A percentile compares a stretch with the other conserved stretches of the same genome.
These are phyloP conservation scores for Augochlora pura DNA, from an alignment of 1,140 invertebrate species.

Conservation along the genomic window DNA sequence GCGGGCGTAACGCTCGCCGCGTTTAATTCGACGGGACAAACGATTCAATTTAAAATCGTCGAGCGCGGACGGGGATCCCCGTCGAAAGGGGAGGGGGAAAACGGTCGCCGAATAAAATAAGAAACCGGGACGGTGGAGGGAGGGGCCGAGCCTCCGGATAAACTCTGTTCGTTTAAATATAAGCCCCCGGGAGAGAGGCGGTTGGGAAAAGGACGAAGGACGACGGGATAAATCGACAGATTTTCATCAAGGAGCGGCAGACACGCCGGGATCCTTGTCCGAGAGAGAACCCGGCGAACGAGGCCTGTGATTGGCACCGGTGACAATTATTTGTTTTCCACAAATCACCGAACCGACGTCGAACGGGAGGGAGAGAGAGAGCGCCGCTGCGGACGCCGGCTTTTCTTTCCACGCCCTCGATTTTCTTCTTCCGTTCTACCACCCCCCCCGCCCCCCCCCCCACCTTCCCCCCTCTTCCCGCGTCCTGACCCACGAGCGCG, in stretches of 20 bases:
- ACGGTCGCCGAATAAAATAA: no score
- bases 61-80: conserved; percentile 8
- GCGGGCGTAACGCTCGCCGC: background rate
- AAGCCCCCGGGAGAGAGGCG: conserved; percentile 13
- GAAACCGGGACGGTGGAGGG: no score
- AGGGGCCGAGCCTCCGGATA: background rate
- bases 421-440: background rate
- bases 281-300: conserved; percentile 39
- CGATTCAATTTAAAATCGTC: conserved; percentile 37
- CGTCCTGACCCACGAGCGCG: no score
- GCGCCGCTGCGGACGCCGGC: no score
- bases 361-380: no score
- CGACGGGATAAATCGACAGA: conserved; percentile 60
- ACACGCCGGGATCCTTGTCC: conserved; percentile 12
- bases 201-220: conserved; percentile 36
- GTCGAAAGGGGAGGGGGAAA: no score
- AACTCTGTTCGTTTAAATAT: conserved; percentile 49
- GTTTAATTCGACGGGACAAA: conserved; percentile 13
- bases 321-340: conserved; percentile 69
- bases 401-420: conserved; percentile 20
- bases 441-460: background rate
- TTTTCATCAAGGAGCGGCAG: conserved; percentile 59
- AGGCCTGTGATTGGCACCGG: conserved; percentile 64
- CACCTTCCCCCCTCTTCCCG: no score
- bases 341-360: conserved; percentile 55